Evolutionary conservation across 1,140 invertebrate species (phyloP), one percentile per base, ranked within the genome.

Genomic region (Pseudomyrmex flavicornis): DNA sequence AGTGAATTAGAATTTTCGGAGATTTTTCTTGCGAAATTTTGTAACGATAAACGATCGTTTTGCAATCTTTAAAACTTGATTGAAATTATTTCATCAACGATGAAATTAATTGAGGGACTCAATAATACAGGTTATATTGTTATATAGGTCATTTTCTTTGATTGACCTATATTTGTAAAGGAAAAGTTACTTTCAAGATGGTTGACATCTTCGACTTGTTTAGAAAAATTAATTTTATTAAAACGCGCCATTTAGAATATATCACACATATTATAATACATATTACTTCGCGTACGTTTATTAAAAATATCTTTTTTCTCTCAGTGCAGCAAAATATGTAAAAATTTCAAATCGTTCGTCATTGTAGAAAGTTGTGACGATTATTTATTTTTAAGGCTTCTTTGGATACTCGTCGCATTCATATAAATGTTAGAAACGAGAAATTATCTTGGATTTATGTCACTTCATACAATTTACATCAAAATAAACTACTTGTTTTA

Each of bases 141-240:
- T 35, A 22, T n/a, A 69, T 68, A 73, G 83, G 66, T 76, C 56
- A 44, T 58, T 44, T 22, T 35, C 5, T 22, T 73, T 58, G 52
- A 59, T 35, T 52, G 58, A 83, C 63, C 79, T 73, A 74, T 44
- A 72, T 52, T 68, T 54, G 12, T 48, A 46, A 44, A 59, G 17
- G 52, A 48, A 20, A 75, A 82, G 79, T 89, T 85, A 89, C 87
- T 88, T 89, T 88, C 87, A 89, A 83, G 87, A 89, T 83, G 68
- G 76, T 77, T 22, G 61, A 72, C 63, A 80, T 88, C 84, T 69
- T 65, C 35, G 20, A 7, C 35, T 61, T 15, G 44, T 35, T 83
- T 77, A 44, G 5, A 69, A 68, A 35, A 35, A 35, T 35, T 35
- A 35, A 35, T 35, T 35, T 68, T 26, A 22, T 68, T 77, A 68